Conservation (phyloP, 30 jellyfish, hydroid and myxozoan genomes). For the Sanderia malayensis region DNA sequence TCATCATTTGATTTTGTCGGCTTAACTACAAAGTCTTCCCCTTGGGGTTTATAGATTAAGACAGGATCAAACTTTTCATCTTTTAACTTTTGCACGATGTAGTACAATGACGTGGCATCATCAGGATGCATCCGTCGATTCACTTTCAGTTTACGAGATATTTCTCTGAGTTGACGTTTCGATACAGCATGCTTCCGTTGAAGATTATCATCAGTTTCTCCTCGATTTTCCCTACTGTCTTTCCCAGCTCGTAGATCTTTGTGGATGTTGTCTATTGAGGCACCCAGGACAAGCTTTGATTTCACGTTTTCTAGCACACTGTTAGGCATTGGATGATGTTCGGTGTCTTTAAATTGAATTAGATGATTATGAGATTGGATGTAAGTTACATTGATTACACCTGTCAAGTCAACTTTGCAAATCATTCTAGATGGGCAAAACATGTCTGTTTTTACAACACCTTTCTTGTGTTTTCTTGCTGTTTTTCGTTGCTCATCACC, state of each 20-base stretch:
- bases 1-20: too few species aligned
- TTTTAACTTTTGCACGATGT: constrained; percentile 28
- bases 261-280: constrained; percentile 40
- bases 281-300: constrained; percentile 32
- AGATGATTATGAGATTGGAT: constrained; percentile 59
- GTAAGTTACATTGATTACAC: constrained; percentile 47
- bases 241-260: constrained; percentile 40
- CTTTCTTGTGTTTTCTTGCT: constrained; percentile 44
- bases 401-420: constrained; percentile 34
- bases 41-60: constrained; percentile 49
- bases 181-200: constrained; percentile 9
- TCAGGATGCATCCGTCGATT: constrained; percentile 18
- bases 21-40: constrained; percentile 37
- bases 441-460: constrained; percentile 43
- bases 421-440: constrained; percentile 71
- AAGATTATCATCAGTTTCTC: constrained; percentile 21
- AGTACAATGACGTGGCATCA: constrained; percentile 44
- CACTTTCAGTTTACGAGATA: not conserved
- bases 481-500: constrained; percentile 21
- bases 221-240: constrained; percentile 46
- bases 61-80: constrained; percentile 57
- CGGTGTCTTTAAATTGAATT: constrained; percentile 40
- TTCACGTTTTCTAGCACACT: constrained; percentile 31
- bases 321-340: constrained; percentile 46
- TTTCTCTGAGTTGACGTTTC: constrained; percentile 19